Conservation (phyloP, 2,797 vertebrate genomes). For the Podargus strigoides region DNA sequence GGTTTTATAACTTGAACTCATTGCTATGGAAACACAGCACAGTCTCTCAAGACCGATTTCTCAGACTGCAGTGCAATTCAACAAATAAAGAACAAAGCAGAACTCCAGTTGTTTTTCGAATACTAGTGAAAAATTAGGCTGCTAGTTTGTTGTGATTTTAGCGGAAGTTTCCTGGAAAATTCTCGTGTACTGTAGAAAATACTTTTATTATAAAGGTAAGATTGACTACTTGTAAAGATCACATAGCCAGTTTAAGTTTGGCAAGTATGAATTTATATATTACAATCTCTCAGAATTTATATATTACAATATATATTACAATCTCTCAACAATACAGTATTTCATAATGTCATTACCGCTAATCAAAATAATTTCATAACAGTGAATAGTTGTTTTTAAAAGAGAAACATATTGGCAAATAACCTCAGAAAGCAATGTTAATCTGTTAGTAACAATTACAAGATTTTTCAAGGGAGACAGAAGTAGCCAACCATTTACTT, state of each 20-base stretch:
- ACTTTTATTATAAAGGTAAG: background rate
- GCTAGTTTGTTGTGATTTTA: background rate
- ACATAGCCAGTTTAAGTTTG: background rate
- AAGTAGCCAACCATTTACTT: background rate
- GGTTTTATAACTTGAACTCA: conserved; percentile 51
- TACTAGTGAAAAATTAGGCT: background rate
- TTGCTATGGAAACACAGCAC: conserved; percentile 70
- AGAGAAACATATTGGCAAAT: background rate
- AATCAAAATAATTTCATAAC: background rate
- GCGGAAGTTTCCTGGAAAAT: background rate
- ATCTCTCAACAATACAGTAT: background rate
- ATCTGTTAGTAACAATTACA: background rate
- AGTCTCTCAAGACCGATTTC: conserved; percentile 50
- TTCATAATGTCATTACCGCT: background rate
- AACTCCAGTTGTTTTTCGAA: background rate
- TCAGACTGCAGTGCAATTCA: conserved; percentile 24
- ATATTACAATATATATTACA: background rate
- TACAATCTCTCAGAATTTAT: background rate
- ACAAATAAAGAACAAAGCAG: conserved; percentile 11
- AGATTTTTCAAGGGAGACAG: background rate
- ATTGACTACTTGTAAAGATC: background rate
- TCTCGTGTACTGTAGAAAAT: background rate
- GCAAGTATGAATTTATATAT: background rate
- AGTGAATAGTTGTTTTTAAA: background rate
- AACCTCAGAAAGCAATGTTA: background rate